Conservation (phyloP, 2,888 invertebrate genomes). For the Epinotia demarniana region DNA sequence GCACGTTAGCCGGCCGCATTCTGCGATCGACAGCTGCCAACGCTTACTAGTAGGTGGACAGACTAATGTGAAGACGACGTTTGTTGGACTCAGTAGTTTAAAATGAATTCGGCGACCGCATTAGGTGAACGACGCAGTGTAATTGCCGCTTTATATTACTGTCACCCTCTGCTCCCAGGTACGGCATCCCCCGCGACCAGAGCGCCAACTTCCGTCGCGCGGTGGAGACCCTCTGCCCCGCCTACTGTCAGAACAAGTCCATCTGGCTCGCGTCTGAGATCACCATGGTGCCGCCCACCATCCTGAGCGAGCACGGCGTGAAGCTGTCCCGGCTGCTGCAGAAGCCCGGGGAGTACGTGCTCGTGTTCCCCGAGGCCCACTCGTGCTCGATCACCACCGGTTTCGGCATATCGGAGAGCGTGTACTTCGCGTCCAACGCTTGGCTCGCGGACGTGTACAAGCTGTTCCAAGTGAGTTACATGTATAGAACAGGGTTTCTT, state of each 20-base stretch:
- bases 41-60: too few relatives aligned
- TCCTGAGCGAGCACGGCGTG: conserved; percentile 90
- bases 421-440: conserved; percentile 93
- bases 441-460: conserved; percentile 91
- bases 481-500: too few relatives aligned
- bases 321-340: conserved; percentile 92
- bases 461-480: conserved; percentile 88
- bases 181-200: conserved; percentile 92
- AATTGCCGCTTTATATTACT: too few relatives aligned
- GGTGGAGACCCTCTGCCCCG: conserved; percentile 90
- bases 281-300: conserved; percentile 94
- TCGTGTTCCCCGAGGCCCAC: conserved; percentile 94
- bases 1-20: too few relatives aligned
- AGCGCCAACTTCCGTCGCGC: conserved; percentile 90
- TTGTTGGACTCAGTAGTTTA: too few relatives aligned
- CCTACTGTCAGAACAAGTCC: conserved; percentile 91
- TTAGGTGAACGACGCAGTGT: too few relatives aligned
- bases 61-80: too few relatives aligned
- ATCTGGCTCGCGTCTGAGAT: conserved; percentile 97
- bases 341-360: conserved; percentile 93
- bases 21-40: too few relatives aligned
- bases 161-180: conserved; percentile 71
- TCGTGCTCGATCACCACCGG: conserved; percentile 95
- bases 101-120: too few relatives aligned
- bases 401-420: conserved; percentile 95